Evolutionary conservation across 1,140 invertebrate species (phyloP).

Genomic region (Aethina tumida): DNA sequence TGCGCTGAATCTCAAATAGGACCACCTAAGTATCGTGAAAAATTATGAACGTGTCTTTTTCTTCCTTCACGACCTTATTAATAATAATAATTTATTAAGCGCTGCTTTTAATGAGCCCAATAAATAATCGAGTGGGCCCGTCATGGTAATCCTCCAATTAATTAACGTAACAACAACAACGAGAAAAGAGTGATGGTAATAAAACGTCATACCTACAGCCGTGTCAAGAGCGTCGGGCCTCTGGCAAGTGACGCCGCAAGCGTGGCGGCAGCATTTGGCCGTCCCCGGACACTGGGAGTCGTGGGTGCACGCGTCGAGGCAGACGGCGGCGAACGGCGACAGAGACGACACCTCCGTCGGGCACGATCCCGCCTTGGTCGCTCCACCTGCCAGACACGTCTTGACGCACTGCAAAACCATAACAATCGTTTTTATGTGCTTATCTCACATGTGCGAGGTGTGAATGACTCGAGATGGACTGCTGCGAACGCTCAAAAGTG

Average conservation of each 20-base stretch:
- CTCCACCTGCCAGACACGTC: slow-evolving; percentile 16
- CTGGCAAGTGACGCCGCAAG: slow-evolving; percentile 53
- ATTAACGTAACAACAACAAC: too few relatives aligned
- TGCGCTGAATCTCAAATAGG: slow-evolving; percentile 22
- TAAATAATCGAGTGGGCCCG: too few relatives aligned
- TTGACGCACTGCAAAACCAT: slow-evolving; percentile 28
- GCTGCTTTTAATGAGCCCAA: too few relatives aligned
- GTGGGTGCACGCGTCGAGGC: slow-evolving; percentile 47
- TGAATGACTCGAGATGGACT: background rate
- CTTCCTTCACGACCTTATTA: too few relatives aligned
- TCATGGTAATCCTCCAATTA: too few relatives aligned
- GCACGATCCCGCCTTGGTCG: slow-evolving; percentile 25
- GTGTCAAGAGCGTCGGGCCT: slow-evolving; percentile 44
- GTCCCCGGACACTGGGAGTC: slow-evolving; percentile 54
- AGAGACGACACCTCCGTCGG: slow-evolving; percentile 22
- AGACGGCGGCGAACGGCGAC: slow-evolving; percentile 44
- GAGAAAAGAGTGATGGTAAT: slow-evolving; percentile 1
- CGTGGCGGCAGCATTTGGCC: slow-evolving; percentile 52
- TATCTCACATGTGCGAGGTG: too few relatives aligned
- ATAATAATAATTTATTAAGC: too few relatives aligned
- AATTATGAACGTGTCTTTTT: slow-evolving; percentile 8
- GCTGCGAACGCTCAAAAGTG: background rate
- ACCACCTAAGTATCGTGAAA: slow-evolving; percentile 18
- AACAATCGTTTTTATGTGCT: slow-evolving; percentile 10
- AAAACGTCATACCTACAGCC: slow-evolving; percentile 17